Evolutionary conservation across 2,113 vertebrate species (phyloP).

Genomic region (Aythya baeri): DNA sequence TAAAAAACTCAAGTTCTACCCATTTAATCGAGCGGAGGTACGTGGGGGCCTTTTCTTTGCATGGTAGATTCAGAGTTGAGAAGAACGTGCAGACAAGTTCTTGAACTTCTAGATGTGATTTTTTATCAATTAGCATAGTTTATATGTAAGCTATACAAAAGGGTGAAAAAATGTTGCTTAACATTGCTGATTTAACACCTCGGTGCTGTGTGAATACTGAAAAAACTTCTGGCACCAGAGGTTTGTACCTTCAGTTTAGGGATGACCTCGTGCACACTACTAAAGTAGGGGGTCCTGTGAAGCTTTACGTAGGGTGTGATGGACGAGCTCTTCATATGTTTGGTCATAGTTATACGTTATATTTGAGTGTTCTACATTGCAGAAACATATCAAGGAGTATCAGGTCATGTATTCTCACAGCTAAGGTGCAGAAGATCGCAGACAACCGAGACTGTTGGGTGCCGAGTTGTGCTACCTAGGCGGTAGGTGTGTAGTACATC

Average conservation of each 20-base stretch:
- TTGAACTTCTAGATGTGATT: not conserved
- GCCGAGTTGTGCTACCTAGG: not conserved
- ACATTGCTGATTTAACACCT: not conserved
- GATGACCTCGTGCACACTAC: not conserved
- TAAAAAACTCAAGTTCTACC: not conserved
- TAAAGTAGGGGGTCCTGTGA: not conserved
- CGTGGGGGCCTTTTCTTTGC: not conserved
- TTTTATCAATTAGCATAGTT: not conserved
- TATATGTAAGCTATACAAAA: not conserved
- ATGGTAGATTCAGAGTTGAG: not conserved
- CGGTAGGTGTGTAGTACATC: not conserved
- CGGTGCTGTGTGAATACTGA: not conserved
- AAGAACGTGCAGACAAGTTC: not conserved
- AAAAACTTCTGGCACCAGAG: not conserved
- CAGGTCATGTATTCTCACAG: accelerated
- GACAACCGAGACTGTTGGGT: not conserved
- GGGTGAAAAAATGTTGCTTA: not conserved
- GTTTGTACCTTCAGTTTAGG: not conserved
- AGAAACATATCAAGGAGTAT: not conserved
- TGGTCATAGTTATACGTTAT: not conserved
- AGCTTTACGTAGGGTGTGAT: not conserved
- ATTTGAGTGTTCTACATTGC: not conserved
- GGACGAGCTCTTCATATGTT: not conserved
- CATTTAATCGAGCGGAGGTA: not conserved
- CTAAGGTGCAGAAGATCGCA: not conserved